Evolutionary conservation across 1,140 invertebrate species (phyloP).

Genomic region (Drosophila lini): DNA sequence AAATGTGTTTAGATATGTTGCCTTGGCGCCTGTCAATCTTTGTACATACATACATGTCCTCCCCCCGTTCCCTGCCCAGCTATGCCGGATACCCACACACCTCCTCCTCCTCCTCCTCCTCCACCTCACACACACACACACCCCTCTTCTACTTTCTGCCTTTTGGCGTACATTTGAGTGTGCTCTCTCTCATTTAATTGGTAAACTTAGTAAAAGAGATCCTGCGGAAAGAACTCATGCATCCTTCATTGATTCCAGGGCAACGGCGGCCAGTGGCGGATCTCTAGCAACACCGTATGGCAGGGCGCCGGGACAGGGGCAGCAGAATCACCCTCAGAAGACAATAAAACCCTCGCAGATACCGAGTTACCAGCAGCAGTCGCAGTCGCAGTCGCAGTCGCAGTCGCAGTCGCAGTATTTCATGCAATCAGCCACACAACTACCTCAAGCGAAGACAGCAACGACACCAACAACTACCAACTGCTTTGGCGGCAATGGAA

Average conservation of each 20-base stretch:
- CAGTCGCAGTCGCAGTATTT: constrained; percentile 65
- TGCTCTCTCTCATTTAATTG: constrained; percentile 46
- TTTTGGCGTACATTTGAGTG: constrained; percentile 45
- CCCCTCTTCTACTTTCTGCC: constrained; percentile 23
- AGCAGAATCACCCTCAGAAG: constrained; percentile 53
- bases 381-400: constrained; percentile 32
- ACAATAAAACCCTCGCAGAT: constrained; percentile 79
- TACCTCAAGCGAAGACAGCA: constrained; percentile 73
- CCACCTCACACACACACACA: not conserved
- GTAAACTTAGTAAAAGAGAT: not conserved
- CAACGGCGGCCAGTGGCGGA: constrained; percentile 27
- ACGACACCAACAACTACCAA: constrained; percentile 43
- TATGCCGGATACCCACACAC: not conserved
- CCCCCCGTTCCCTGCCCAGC: not conserved
- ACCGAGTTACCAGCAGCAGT: constrained; percentile 74
- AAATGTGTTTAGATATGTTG: constrained; percentile 33
- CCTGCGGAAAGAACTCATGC: not conserved
- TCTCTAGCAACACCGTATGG: constrained; percentile 20
- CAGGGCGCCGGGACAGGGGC: constrained; percentile 31
- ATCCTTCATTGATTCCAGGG: constrained; percentile 40
- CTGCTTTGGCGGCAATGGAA: constrained; percentile 52
- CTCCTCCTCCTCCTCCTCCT: not conserved
- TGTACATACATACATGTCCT: constrained; percentile 29
- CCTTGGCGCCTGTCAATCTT: constrained; percentile 19
- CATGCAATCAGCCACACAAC: constrained; percentile 79